Conservation (phyloP, 2,888 invertebrate species). For the Incurvaria masculella region DNA sequence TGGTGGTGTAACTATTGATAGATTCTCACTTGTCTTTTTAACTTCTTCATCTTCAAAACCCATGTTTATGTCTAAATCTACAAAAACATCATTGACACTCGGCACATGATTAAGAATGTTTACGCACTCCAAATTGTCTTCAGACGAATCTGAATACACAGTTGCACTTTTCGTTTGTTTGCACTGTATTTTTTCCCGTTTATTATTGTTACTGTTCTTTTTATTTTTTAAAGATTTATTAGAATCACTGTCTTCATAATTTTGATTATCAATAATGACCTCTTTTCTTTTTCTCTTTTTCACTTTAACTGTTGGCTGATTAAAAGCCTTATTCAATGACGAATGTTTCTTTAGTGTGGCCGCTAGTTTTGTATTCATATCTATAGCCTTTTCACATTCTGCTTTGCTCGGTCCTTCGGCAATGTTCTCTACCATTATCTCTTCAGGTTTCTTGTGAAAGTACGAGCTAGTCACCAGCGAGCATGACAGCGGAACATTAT, state of each 20-base stretch:
- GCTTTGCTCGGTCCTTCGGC: conserved; percentile 6
- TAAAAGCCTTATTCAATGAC: conserved; percentile 20
- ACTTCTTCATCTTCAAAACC: conserved; percentile 7
- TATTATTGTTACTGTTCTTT: conserved; percentile 18
- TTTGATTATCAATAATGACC: background rate
- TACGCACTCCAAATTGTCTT: conserved; percentile 16
- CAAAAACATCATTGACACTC: conserved; percentile 45
- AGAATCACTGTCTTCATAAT: background rate
- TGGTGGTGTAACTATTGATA: conserved; percentile 2
- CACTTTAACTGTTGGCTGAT: background rate
- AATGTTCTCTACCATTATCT: background rate
- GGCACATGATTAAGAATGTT: conserved; percentile 36
- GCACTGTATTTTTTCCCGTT: conserved; percentile 14
- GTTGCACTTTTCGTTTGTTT: conserved; percentile 11
- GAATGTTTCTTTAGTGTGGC: conserved; percentile 42
- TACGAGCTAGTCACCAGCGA: conserved; percentile 48
- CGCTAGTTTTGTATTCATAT: conserved; percentile 28
- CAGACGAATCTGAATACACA: conserved; percentile 16
- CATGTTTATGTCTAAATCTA: conserved; percentile 35
- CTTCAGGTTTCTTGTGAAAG: conserved; percentile 26
- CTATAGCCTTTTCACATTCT: conserved; percentile 17
- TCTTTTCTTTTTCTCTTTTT: conserved; percentile 4
- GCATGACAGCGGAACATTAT: conserved; percentile 35
- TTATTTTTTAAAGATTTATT: conserved; percentile 20
- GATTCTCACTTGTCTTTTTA: conserved; percentile 4